These are phyloP conservation scores for Paedocypris micromegethes DNA, from an alignment of 2,797 vertebrate genomes.

Conservation along the genomic window DNA sequence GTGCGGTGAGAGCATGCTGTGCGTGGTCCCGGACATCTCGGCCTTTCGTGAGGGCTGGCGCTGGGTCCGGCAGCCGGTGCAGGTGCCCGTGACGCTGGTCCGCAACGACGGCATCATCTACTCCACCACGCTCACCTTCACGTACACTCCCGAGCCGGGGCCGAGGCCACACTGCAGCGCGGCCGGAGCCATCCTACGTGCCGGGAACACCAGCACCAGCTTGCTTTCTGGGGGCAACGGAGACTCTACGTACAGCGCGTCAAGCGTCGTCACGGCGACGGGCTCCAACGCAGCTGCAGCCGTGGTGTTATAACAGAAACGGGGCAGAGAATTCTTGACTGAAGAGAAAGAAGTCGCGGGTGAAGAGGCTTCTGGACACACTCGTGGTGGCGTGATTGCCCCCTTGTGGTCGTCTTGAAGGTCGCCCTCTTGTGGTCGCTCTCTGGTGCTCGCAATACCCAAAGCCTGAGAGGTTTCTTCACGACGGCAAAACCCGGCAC, in stretches of 20 bases:
- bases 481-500: slow-evolving; percentile 71
- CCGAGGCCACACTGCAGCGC: slow-evolving; percentile 96
- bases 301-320: slow-evolving; percentile 91
- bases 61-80: slow-evolving; percentile 97
- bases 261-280: slow-evolving; percentile 77
- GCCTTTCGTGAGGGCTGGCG: slow-evolving; percentile 98
- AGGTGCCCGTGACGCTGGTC: slow-evolving; percentile 98
- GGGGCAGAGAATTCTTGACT: slow-evolving; percentile 57
- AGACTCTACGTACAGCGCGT: slow-evolving; percentile 60
- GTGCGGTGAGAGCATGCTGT: slow-evolving; percentile 97
- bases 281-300: slow-evolving; percentile 74
- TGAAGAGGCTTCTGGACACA: too few species aligned
- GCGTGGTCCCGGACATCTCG: slow-evolving; percentile 97
- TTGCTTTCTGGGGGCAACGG: slow-evolving; percentile 77
- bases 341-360: slow-evolving; percentile 23
- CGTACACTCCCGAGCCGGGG: slow-evolving; percentile 97
- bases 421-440: slow-evolving; percentile 69
- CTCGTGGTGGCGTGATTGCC: too few species aligned
- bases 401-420: slow-evolving; percentile 46
- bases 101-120: slow-evolving; percentile 98
- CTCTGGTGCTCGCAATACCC: slow-evolving; percentile 67
- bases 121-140: slow-evolving; percentile 98
- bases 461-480: slow-evolving; percentile 51
- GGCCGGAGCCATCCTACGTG: slow-evolving; percentile 91
- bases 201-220: slow-evolving; percentile 68